phyloP scores from a whole-genome alignment of 2,797 vertebrate species.

The Scomberomorus guttatus region DNA sequence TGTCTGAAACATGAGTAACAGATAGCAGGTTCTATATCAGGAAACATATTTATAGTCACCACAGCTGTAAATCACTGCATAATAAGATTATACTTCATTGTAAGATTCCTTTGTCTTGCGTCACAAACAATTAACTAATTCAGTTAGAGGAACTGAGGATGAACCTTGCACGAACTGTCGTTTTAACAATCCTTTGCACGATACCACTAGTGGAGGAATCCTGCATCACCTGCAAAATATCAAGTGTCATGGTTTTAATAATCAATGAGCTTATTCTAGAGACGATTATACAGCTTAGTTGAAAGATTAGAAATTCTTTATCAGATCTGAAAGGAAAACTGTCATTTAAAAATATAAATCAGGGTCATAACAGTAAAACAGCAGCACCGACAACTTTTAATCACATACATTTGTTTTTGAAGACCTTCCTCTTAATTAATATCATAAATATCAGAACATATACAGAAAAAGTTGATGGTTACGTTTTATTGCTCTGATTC shows the following conservation, averaged over 20 bases:
- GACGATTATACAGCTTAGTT: neutral
- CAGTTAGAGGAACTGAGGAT: slow-evolving; percentile 28
- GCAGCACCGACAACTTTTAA: neutral
- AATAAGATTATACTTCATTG: slow-evolving; percentile 53
- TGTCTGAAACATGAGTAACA: neutral
- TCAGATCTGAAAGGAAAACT: neutral
- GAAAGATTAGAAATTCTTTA: neutral
- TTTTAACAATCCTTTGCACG: slow-evolving; percentile 25
- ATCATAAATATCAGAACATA: too few relatives aligned
- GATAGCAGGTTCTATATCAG: neutral
- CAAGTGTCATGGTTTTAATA: neutral
- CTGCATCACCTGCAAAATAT: neutral
- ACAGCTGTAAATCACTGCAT: slow-evolving; percentile 1
- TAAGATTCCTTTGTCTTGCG: slow-evolving; percentile 45
- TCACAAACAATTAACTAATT: slow-evolving; percentile 48
- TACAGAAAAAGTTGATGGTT: too few relatives aligned
- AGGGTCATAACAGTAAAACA: neutral
- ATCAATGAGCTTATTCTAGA: neutral
- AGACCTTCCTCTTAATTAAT: slow-evolving; percentile 6
- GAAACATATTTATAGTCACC: slow-evolving; percentile 17
- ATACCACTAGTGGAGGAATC: neutral
- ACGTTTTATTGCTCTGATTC: too few relatives aligned
- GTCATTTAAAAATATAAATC: neutral
- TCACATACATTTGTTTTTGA: neutral
- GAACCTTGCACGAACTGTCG: slow-evolving; percentile 17